Evolutionary conservation across 1,140 invertebrate genomes (phyloP).

Genomic region (Dolichoris vasculosae): DNA sequence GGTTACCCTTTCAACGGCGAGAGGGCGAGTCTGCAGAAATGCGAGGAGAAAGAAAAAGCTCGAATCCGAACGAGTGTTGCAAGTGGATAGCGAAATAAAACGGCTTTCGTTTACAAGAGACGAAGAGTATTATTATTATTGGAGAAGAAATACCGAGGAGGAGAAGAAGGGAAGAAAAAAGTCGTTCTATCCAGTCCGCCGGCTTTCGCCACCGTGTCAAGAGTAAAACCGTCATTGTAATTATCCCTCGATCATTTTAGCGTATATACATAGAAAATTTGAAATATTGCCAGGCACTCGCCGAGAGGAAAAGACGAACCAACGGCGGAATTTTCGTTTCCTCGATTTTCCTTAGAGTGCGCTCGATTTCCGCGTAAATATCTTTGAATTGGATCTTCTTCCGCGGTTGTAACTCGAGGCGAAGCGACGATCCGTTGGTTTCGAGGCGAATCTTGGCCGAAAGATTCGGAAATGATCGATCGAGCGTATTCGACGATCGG

Average conservation of each 20-base stretch:
- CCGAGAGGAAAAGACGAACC: neutral
- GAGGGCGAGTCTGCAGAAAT: slow-evolving; percentile 1
- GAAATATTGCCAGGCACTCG: neutral
- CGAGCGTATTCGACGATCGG: neutral
- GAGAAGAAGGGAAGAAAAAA: slow-evolving; percentile 48
- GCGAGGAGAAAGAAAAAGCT: slow-evolving; percentile 11
- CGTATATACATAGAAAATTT: slow-evolving; percentile 30
- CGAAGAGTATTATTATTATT: slow-evolving; percentile 32
- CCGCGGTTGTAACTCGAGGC: neutral
- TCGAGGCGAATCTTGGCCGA: neutral
- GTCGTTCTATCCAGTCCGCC: slow-evolving; percentile 58
- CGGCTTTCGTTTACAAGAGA: slow-evolving; percentile 35
- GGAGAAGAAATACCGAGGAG: slow-evolving; percentile 24
- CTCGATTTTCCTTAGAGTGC: neutral
- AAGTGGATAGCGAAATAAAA: slow-evolving; percentile 22
- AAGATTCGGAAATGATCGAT: neutral
- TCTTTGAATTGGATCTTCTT: neutral
- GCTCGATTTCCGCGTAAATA: neutral
- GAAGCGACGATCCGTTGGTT: neutral
- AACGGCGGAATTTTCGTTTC: neutral
- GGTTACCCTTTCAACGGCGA: slow-evolving; percentile 17
- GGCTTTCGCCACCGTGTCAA: slow-evolving; percentile 60
- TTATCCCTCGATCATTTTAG: slow-evolving; percentile 36
- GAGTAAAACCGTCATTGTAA: slow-evolving; percentile 39
- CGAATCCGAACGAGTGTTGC: slow-evolving; percentile 12